Percentiles rank a stretch among this genome's conserved stretches.
Conservation (phyloP, 2,113 vertebrate genomes). For the Melozone crissalis region DNA sequence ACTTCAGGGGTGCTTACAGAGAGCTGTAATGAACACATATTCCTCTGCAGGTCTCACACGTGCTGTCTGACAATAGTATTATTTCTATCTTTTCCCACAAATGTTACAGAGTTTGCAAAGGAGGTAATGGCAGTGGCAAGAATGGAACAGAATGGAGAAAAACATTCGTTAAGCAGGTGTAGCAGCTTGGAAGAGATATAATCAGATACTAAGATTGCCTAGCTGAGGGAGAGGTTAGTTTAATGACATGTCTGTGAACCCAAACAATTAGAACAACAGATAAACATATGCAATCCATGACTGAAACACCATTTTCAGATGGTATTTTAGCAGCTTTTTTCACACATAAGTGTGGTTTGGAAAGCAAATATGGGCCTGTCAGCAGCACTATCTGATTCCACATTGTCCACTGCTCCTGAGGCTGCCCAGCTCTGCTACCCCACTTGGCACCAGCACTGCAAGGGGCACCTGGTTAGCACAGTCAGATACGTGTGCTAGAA, state of each 20-base stretch:
- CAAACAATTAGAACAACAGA: not conserved
- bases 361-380: not conserved
- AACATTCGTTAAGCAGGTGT: not conserved
- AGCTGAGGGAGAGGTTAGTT: not conserved
- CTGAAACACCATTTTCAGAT: not conserved
- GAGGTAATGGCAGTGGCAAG: not conserved
- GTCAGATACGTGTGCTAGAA: fast-evolving
- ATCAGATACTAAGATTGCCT: not conserved
- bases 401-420: not conserved
- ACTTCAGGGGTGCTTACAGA: not conserved
- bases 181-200: not conserved
- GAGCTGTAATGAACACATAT: not conserved
- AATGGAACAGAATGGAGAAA: not conserved
- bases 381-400: not conserved
- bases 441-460: not conserved
- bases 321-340: not conserved
- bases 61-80: not conserved
- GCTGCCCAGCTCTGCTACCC: not conserved
- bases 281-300: not conserved
- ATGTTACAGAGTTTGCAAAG: not conserved
- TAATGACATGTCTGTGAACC: not conserved
- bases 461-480: not conserved
- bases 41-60: not conserved
- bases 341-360: not conserved
- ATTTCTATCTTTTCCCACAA: not conserved